Base-by-base conservation (phyloP, 2,888 invertebrate species). In the Girardia tigrina region DNA sequence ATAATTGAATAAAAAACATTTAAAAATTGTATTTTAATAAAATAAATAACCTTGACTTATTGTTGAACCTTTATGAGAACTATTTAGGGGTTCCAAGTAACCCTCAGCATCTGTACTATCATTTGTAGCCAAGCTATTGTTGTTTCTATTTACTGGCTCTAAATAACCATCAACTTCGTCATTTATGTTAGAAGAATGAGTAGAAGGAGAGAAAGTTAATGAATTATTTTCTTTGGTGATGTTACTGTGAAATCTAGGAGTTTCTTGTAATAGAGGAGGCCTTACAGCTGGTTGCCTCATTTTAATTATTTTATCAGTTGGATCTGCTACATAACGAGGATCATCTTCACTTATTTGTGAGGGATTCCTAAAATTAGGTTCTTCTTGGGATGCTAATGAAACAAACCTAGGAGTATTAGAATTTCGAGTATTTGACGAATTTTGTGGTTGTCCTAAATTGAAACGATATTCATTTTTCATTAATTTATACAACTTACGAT, bases 31-130 rank as follows among this genome's bases (percentile, higher is more conserved):
- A n/a, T n/a, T n/a, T n/a, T n/a, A n/a, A n/a, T n/a, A n/a, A n/a
- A n/a, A n/a, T n/a, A n/a, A n/a, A n/a, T 56, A n/a, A 56, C 56
- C 56, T 56, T 56, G 56, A 56, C n/a, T 56, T 56, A 56, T 20
- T 16, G 23, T 20, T 12, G 56, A 56, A 56, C 8, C 23, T 56
- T 56, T 56, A n/a, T 56, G n/a, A 56, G 56, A 56, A 12, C 23
- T n/a, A 56, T 56, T 56, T 56, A 56, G n/a, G 20, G 56, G 56
- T 56, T 56, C 56, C 56, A 56, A 56, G 23, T 56, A 56, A 23
- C 56, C 56, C 23, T 56, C 56, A 20, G 56, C 4, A 16, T 56
- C 56, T 56, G 56, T n/a, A 12, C 2, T 56, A 20, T 56, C 8
- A 56, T 20, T 6, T 20, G 4, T 4, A 56, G 56, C n/a, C n/a